Evolutionary conservation across 2,113 vertebrate species (phyloP).

Genomic region (Eptatretus burgeri): DNA sequence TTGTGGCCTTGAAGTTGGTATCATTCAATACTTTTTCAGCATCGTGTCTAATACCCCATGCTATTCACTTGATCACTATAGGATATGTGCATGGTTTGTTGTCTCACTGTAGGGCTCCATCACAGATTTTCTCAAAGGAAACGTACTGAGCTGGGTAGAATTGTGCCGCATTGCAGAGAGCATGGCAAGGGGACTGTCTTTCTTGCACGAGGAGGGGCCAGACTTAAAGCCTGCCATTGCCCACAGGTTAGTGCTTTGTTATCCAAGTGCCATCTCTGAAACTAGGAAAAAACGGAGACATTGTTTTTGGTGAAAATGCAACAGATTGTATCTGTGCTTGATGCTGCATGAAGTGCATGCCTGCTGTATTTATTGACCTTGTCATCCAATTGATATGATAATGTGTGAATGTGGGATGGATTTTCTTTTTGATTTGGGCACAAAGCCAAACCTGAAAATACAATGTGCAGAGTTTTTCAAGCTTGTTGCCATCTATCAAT

Average conservation of each 20-base stretch:
- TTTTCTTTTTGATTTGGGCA: background rate
- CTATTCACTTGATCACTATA: too few relatives aligned
- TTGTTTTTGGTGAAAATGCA: background rate
- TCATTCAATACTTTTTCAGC: too few relatives aligned
- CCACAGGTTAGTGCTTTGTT: constrained; percentile 29
- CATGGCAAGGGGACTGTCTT: constrained; percentile 64
- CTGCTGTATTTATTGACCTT: too few relatives aligned
- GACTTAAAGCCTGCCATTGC: constrained; percentile 78
- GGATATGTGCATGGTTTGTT: too few relatives aligned
- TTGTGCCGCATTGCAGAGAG: constrained; percentile 70
- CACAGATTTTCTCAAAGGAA: constrained; percentile 84
- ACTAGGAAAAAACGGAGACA: too few relatives aligned
- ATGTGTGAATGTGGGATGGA: background rate
- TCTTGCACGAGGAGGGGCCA: constrained; percentile 84
- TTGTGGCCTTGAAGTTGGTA: too few relatives aligned
- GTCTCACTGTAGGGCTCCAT: constrained; percentile 39
- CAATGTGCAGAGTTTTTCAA: background rate
- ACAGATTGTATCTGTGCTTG: background rate
- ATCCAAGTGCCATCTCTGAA: too few relatives aligned
- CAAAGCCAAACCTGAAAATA: background rate
- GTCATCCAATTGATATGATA: too few relatives aligned
- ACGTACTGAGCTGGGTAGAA: constrained; percentile 80
- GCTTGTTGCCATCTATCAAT: too few relatives aligned
- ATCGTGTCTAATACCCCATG: too few relatives aligned
- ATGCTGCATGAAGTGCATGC: too few relatives aligned